Evolutionary conservation across 1,140 invertebrate species (phyloP), one percentile per base, ranked within the genome.

Genomic region (Drosophila simulans): DNA sequence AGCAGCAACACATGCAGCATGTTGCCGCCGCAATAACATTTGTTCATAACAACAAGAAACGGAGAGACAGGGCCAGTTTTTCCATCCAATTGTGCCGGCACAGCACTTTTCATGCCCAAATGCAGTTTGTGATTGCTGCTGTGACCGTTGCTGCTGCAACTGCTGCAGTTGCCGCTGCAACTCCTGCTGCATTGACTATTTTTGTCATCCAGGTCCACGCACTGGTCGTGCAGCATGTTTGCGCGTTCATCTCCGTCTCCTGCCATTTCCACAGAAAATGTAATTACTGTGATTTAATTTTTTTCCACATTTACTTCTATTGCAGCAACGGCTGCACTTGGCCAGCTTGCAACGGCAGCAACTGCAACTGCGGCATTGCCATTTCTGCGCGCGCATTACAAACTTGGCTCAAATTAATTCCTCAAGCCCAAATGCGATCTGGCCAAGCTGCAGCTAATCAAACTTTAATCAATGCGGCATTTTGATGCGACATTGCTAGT

Each of bases 381-480:
- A 80, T 79, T 80, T 80, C 68, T 68, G 76, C 46, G 59, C 55
- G 74, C 63, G 56, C 72, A 76, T 62, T 76, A 57, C 75, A 71
- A 77, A 77, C 75, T 77, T 80, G 69, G 70, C 59, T 82, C 74
- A 78, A 82, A 82, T 82, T 82, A 82, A 82, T 82, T 82, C 80
- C 78, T 82, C 74, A 78, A 82, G 74, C 79, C 79, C 80, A 82
- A 82, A 76, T 75, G 70, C 77, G 65, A 68, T 65, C 58, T 70
- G 51, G 58, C 57, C 69, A 45, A 64, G 58, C 65, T 57, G 51
- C 75, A 82, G 80, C 80, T 82, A 82, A 82, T 82, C 80, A 82
- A 82, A 82, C 74, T 82, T 82, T 82, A 82, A 82, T 83, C 80
- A 83, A 83, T 82, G 80, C 80, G 80, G 80, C 74, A 83, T 82